Base-by-base conservation (phyloP, 2,797 vertebrate genomes). In the Tolypeutes matacus region DNA sequence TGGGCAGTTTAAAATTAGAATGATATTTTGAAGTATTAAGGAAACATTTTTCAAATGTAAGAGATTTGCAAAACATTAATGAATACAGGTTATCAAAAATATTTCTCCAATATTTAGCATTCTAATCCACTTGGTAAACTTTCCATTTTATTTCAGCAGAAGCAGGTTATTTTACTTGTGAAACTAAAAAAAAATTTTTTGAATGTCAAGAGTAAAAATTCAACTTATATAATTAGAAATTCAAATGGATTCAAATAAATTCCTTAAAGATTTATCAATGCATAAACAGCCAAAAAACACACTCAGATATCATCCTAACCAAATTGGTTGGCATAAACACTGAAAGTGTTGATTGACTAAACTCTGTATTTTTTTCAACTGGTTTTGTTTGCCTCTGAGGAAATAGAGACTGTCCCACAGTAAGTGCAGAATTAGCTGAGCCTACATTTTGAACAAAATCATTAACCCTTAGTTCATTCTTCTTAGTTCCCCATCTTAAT, bases 401-500 rank as follows among this genome's bases (percentile, higher is more conserved):
- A 96, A 89, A 85, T 15, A 81, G 21, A 78, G 70, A 56, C 20
- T 67, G 86, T 12, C 17, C 36, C 36, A 87, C 4, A 18, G 10
- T n/a, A 76, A 46, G 29, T 77, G 10, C 42, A 69, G 29, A 85
- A 96, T 94, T 89, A 89, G 83, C 75, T 72, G 75, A 91, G 34
- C 5, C 23, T 83, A 88, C 81, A 75, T 39, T 77, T 91, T 77
- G 64, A 95, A 88, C 34, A 77, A 94, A 89, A 70, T 92, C 75
- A 84, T 93, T 94, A 78, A 83, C 27, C 86, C 91, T 70, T 69
- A 72, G 36, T 92, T 86, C 65, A 75, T 93, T 94, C 67, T 60
- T 95, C 91, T 92, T 69, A 20, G 20, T 91, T 89, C 21, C 36
- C 46, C 29, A n/a, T 93, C 46, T 90, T 78, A 95, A 95, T 75